phyloP scores from a whole-genome alignment of 2,888 invertebrate species.

The Tipula helvola region DNA sequence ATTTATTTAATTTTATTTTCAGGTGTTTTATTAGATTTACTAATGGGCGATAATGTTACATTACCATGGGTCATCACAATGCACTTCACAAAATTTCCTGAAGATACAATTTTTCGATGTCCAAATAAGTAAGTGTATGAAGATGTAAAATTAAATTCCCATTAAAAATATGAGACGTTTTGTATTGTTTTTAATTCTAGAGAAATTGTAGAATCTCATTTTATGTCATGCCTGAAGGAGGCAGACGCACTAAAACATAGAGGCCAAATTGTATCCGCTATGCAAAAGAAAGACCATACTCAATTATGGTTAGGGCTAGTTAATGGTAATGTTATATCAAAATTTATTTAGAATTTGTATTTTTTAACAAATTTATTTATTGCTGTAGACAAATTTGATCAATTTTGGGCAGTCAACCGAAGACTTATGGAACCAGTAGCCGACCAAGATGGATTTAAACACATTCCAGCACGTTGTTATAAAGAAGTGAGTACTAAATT shows the following conservation, averaged over 20 bases:
- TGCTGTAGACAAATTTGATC: conserved; percentile 86
- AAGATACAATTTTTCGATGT: conserved; percentile 75
- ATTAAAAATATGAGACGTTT: conserved; percentile 14
- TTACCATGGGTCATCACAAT: conserved; percentile 91
- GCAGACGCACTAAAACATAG: conserved; percentile 96
- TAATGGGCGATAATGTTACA: conserved; percentile 21
- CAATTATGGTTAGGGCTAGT: conserved; percentile 90
- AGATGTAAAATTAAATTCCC: background rate
- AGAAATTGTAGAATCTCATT: conserved; percentile 86
- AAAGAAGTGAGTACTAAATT: conserved; percentile 36
- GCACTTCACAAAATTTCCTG: conserved; percentile 91
- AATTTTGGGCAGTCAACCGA: conserved; percentile 96
- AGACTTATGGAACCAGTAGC: conserved; percentile 81
- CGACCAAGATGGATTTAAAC: conserved; percentile 70
- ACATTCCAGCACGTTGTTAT: conserved; percentile 82
- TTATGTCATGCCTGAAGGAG: conserved; percentile 92
- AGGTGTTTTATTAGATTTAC: conserved; percentile 84
- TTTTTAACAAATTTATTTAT: background rate
- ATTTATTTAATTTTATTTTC: conserved; percentile 22
- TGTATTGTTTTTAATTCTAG: conserved; percentile 37
- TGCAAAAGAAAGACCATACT: conserved; percentile 95
- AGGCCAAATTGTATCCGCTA: conserved; percentile 74
- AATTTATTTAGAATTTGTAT: background rate
- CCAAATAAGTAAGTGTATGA: conserved; percentile 53
- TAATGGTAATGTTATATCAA: conserved; percentile 52